These are phyloP conservation scores for Geotrypetes seraphini DNA, from an alignment of 2,797 vertebrate genomes.

Conservation along the genomic window DNA sequence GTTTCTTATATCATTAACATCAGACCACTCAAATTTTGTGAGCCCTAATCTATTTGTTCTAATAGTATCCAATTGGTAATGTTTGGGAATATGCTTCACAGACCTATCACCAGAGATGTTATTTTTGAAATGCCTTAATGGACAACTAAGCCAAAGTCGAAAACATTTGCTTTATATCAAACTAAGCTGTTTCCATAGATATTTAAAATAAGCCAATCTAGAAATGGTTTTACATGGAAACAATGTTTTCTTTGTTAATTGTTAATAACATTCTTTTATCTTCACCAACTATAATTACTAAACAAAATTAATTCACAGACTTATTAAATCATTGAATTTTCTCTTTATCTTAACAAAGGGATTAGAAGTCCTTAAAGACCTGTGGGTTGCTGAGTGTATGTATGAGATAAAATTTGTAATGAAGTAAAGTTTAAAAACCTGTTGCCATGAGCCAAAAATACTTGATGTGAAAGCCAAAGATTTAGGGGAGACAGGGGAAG, in stretches of 20 bases:
- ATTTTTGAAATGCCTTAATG: constrained; percentile 50
- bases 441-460: constrained; percentile 97
- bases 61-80: constrained; percentile 28
- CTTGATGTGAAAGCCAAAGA: constrained; percentile 94
- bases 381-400: constrained; percentile 60
- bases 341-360: constrained; percentile 46
- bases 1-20: constrained; percentile 41
- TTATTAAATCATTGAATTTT: constrained; percentile 35
- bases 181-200: too few species aligned
- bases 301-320: constrained; percentile 31
- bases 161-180: too few species aligned
- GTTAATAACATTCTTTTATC: constrained; percentile 16
- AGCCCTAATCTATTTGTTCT: constrained; percentile 33
- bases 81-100: constrained; percentile 17
- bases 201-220: too few species aligned
- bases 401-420: constrained; percentile 64
- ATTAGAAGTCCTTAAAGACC: constrained; percentile 83
- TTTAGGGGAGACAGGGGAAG: constrained; percentile 93
- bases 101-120: constrained; percentile 43
- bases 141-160: constrained; percentile 48
- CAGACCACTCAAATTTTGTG: constrained; percentile 39
- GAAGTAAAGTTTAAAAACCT: constrained; percentile 92
- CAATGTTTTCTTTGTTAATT: constrained; percentile 22
- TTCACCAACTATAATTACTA: constrained; percentile 27
- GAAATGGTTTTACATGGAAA: too few species aligned